A percentile compares a stretch with the other conserved stretches of the same genome.
Conservation (phyloP, 2,113 vertebrate genomes). For the Cinclus cinclus region DNA sequence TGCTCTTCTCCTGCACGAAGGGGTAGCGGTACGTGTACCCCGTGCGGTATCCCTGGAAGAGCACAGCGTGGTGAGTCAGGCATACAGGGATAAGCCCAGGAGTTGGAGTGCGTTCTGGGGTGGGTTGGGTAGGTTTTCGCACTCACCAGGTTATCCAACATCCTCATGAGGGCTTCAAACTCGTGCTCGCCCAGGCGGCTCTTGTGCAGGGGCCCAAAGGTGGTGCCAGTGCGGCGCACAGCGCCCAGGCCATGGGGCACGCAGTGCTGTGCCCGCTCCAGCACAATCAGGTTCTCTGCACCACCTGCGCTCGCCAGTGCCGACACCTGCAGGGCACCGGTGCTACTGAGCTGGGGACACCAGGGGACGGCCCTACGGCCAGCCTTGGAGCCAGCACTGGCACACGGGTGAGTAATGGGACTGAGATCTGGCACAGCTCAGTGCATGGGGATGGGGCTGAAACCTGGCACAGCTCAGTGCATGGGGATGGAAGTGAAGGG, state of each 20-base stretch:
- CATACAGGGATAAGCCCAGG: accelerated
- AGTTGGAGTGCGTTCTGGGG: accelerated
- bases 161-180: constrained; percentile 97
- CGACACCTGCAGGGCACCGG: constrained; percentile 75
- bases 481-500: not conserved
- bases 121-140: accelerated
- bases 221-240: constrained; percentile 91
- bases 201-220: constrained; percentile 94
- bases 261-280: constrained; percentile 83
- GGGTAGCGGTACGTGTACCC: constrained; percentile 96
- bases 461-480: not conserved
- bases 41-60: constrained; percentile 87
- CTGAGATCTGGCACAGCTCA: not conserved
- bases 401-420: not conserved
- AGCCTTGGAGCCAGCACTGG: accelerated
- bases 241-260: constrained; percentile 80
- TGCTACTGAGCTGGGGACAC: not conserved
- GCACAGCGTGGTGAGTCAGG: accelerated
- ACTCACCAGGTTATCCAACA: constrained; percentile 90
- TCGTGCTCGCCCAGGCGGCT: constrained; percentile 92
- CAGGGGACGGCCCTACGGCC: accelerated
- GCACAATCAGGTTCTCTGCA: constrained; percentile 87
- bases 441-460: not conserved
- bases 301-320: constrained; percentile 87
- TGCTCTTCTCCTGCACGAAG: constrained; percentile 89